Percentiles rank a stretch among this genome's conserved stretches.
Conservation (phyloP, 2,888 invertebrate species). For the Desoria tigrina region DNA sequence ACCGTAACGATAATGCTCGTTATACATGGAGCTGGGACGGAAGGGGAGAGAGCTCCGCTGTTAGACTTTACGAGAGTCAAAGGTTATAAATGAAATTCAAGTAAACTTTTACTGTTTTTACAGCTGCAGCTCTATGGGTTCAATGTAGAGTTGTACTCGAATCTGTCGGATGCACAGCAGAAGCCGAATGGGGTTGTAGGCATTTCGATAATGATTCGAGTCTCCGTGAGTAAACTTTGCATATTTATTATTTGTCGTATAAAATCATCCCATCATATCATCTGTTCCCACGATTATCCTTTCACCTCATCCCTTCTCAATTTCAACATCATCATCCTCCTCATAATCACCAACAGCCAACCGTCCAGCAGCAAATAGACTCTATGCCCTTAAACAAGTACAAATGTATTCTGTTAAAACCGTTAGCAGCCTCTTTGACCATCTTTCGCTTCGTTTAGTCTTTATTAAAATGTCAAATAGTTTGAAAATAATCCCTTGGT, state of each 20-base stretch:
- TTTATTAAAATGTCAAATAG: no score
- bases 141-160: slow-evolving; percentile 94
- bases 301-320: neutral
- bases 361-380: no score
- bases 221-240: slow-evolving; percentile 56
- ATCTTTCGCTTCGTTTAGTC: no score
- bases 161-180: slow-evolving; percentile 93
- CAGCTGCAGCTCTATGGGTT: slow-evolving; percentile 96
- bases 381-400: no score
- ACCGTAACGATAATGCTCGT: no score
- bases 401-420: no score
- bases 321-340: no score
- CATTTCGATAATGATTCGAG: slow-evolving; percentile 92
- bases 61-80: neutral
- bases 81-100: slow-evolving; percentile 38
- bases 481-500: no score
- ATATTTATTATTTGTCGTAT: slow-evolving; percentile 1
- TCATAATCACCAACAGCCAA: no score
- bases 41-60: no score
- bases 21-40: no score
- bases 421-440: no score
- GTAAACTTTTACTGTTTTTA: slow-evolving; percentile 54
- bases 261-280: neutral
- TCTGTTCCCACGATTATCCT: slow-evolving; percentile 10
- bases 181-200: slow-evolving; percentile 96